These are phyloP conservation scores for Unio pictorum DNA, from an alignment of 2,888 invertebrate genomes.

Conservation along the genomic window DNA sequence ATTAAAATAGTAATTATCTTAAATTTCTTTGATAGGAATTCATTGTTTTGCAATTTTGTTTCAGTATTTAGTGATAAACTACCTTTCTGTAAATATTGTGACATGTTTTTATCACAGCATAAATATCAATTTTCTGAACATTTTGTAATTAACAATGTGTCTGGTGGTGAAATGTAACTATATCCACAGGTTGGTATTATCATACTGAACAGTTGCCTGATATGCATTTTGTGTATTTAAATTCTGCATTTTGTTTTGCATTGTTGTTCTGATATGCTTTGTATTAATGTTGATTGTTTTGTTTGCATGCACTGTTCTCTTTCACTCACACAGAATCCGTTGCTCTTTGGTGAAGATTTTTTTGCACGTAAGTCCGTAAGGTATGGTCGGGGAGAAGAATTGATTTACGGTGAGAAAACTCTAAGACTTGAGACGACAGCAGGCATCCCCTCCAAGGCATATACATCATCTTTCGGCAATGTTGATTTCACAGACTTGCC, in stretches of 20 bases:
- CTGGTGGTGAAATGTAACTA: no score
- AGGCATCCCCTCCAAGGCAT: constrained; percentile 43
- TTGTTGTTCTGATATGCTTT: constrained; percentile 8
- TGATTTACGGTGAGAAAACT: constrained; percentile 38
- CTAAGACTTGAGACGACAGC: constrained; percentile 17
- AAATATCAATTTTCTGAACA: no score
- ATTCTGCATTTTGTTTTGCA: constrained; percentile 7
- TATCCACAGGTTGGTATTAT: no score
- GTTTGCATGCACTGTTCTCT: constrained; percentile 23
- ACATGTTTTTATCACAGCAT: no score
- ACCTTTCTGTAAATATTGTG: no score
- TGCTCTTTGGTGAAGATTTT: constrained; percentile 53
- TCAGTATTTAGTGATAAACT: no score
- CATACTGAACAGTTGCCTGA: no score
- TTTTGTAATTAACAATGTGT: no score
- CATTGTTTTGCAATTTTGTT: no score
- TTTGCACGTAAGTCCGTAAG: constrained; percentile 57
- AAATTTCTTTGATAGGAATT: no score
- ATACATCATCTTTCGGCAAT: constrained; percentile 39
- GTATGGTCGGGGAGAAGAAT: constrained; percentile 45
- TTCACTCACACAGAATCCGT: constrained; percentile 25
- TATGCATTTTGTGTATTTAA: neutral
- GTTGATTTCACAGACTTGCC: constrained; percentile 75
- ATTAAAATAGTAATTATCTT: no score
- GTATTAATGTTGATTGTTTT: constrained; percentile 13